Base-by-base conservation (phyloP, 2,113 vertebrate species). In the Dipodomys ordii region DNA sequence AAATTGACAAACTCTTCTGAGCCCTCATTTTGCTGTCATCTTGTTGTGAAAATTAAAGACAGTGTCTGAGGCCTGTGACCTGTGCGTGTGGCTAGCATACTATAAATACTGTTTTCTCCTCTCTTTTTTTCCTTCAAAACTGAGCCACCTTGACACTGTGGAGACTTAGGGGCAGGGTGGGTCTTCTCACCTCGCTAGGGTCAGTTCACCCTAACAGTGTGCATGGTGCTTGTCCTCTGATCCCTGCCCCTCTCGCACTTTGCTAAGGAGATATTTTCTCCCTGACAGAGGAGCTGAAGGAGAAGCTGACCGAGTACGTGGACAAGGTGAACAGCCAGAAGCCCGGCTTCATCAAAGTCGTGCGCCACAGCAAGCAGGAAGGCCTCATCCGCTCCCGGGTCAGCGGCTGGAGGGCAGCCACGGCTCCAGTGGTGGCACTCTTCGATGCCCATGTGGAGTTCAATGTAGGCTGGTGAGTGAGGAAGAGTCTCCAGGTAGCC, bases 401-500 rank as follows among this genome's bases (percentile, higher is more conserved):
- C 96, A 99, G 99, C 1, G 99, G 99, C 64, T 99, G 99, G 99
- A 98, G 99, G 87, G 99, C 96, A 0, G 99, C 99, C 73, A 99
- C 99, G 0, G 99, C 99, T 0, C 99, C 99, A 0, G 99, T 99
- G 0, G 99, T 99, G 30, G 99, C 99, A 0, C 99, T 99, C 80
- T 99, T 99, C 46, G 99, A 99, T 94, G 99, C 99, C 95, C 99
- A 99, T 0, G 99, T 99, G 83, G 99, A 99, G 96, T 99, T 99
- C 97, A 99, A 98, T 19, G 98, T 99, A 81, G 99, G 99, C 92
- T 99, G 99, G 99, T 99, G 98, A 93, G 99, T 99, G 35, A 72
- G 80, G 65, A 73, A 1, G 15, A 28, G 11, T 39, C 13, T 32
- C 25, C 19, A 0, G 30, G 64, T 6, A 57, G 77, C 4, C 78